Evolutionary conservation across 1,140 invertebrate genomes (phyloP), one percentile per base, ranked within the genome.

Genomic region (Brachionus plicatilis): DNA sequence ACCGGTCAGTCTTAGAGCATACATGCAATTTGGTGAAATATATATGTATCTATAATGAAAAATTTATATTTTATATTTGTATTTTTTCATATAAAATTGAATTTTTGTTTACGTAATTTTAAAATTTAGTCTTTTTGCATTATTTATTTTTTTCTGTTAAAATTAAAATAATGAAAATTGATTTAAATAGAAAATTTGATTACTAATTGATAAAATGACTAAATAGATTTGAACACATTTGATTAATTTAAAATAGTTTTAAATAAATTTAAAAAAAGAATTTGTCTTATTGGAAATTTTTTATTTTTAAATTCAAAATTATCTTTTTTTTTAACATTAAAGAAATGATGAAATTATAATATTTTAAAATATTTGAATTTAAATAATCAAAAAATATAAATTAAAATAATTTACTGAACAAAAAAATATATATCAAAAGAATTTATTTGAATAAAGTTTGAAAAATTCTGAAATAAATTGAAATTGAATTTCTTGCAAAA

Each of bases 111-210:
- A 60, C 53, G 17, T 60, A 27, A 60, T 60, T 60, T 9, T 60
- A 60, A 24, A 5, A 60, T 6, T 53, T n/a, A 6, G 47, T 60
- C 53, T 60, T 60, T 56, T 60, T 60, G 53, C 53, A 60, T 60
- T 60, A 60, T 60, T 60, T 60, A 60, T 60, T 60, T 60, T 53
- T 60, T 60, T 60, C 53, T 60, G 53, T 60, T 60, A 60, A 60
- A 56, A 60, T 60, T 20, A 60, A 60, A 60, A 20, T 60, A 60
- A 60, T 20, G 53, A 60, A 56, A 60, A 60, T 20, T 60, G 20
- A 60, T 60, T 60, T 8, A 60, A 60, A 60, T 60, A 60, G 2
- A 20, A 27, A 60, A 1, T 7, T 20, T 60, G 53, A 14, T 14
- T 14, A 53, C 4, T n/a, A 53, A 53, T 53, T 60, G 6, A 17